A percentile compares a stretch with the other conserved stretches of the same genome.
Conservation (phyloP, 2,888 invertebrate species). For the Mimas tiliae region DNA sequence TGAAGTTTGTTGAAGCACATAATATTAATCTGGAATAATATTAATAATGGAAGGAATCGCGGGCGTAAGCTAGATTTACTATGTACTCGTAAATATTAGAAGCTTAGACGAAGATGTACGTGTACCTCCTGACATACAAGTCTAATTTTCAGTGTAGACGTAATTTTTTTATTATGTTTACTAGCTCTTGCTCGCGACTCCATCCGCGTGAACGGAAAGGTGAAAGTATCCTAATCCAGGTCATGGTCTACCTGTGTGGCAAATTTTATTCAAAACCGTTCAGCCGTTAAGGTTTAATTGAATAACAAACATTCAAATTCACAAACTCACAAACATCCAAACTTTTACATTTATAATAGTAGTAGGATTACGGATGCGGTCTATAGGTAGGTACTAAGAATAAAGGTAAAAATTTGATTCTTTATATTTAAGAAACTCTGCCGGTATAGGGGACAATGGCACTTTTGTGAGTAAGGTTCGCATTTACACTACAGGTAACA, state of each 20-base stretch:
- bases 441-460: conserved; percentile 30
- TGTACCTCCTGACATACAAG: conserved; percentile 10
- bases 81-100: conserved; percentile 10
- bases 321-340: no score
- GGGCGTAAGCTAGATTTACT: background rate
- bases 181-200: no score
- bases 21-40: no score
- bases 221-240: no score
- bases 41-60: background rate
- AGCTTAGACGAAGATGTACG: background rate
- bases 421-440: conserved; percentile 38
- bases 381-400: background rate
- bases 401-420: conserved; percentile 27
- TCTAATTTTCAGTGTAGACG: background rate
- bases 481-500: conserved; percentile 36
- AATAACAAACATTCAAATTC: no score
- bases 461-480: conserved; percentile 36
- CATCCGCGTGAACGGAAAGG: no score
- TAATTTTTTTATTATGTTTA: conserved; percentile 16
- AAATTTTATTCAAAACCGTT: no score
- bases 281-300: no score
- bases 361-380: background rate
- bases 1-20: no score
- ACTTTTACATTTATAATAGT: no score
- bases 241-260: no score